A percentile compares a stretch with the other conserved stretches of the same genome.
These are phyloP conservation scores for Stegodyphus mimosarum DNA, from an alignment of 1,140 invertebrate genomes.

Conservation along the genomic window DNA sequence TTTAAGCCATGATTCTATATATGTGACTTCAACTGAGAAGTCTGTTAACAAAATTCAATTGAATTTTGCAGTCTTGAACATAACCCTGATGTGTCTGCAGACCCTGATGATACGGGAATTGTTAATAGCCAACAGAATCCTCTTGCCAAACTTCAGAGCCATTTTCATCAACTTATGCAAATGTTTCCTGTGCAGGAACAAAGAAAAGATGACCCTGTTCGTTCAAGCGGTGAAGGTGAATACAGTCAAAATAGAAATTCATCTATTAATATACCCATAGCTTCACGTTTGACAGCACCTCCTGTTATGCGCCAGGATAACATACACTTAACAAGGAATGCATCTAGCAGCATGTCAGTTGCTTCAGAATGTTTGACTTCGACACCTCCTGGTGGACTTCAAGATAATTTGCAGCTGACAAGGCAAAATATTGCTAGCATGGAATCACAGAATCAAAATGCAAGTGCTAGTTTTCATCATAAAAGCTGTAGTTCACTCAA, in stretches of 20 bases:
- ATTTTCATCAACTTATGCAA: conserved; percentile 1
- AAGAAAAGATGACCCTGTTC: conserved; percentile 26
- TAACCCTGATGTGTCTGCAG: background rate
- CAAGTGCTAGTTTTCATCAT: conserved; percentile 11
- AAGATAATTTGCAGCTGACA: conserved; percentile 35
- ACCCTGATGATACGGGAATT: background rate
- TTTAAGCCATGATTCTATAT: no score
- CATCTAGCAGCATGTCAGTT: no score
- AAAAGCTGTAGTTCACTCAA: background rate
- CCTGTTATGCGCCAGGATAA: no score
- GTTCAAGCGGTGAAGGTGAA: conserved; percentile 42
- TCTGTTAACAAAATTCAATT: no score
- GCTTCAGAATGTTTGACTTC: no score
- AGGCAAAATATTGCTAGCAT: conserved; percentile 30
- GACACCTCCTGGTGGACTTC: background rate
- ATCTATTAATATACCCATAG: background rate
- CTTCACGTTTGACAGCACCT: background rate
- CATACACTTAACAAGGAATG: no score
- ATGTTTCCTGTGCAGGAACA: conserved; percentile 3
- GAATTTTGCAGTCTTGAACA: background rate
- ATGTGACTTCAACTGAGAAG: no score
- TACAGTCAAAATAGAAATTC: conserved; percentile 12
- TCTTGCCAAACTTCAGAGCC: background rate
- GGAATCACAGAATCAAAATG: conserved; percentile 32
- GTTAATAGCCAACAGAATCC: background rate